phyloP scores from a whole-genome alignment of 1,140 invertebrate genomes.

The Hyles euphorbiae region DNA sequence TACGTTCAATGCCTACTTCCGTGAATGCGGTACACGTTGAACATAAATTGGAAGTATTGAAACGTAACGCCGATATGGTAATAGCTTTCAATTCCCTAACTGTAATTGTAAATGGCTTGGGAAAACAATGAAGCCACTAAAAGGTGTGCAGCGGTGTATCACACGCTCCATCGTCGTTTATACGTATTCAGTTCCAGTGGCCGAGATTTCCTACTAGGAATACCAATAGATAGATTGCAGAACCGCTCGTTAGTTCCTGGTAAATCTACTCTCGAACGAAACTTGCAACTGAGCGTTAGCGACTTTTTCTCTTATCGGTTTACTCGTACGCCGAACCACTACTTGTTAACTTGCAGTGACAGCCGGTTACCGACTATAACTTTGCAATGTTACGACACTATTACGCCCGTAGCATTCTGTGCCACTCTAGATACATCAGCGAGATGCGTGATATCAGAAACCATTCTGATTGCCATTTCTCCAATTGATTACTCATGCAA shows the following conservation, averaged over 20 bases:
- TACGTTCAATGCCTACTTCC: too few relatives aligned
- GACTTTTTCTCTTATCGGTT: background rate
- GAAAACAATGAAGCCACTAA: constrained; percentile 39
- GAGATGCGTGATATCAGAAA: constrained; percentile 15
- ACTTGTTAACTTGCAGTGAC: constrained; percentile 10
- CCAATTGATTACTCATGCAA: constrained; percentile 19
- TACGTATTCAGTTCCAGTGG: constrained; percentile 34
- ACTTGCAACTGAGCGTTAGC: background rate
- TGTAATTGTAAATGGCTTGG: constrained; percentile 25
- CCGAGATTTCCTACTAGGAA: constrained; percentile 44
- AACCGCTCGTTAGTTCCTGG: constrained; percentile 6
- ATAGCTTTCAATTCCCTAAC: constrained; percentile 16
- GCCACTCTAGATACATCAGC: constrained; percentile 15
- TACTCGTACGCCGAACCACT: background rate
- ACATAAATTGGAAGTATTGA: too few relatives aligned
- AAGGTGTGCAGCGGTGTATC: constrained; percentile 24
- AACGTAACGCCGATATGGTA: constrained; percentile 7
- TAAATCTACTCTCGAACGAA: constrained; percentile 4
- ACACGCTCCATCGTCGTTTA: constrained; percentile 27
- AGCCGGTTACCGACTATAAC: constrained; percentile 16
- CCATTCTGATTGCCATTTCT: constrained; percentile 22
- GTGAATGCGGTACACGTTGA: too few relatives aligned
- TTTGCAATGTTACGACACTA: constrained; percentile 18
- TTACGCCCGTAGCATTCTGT: constrained; percentile 17
- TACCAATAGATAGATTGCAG: constrained; percentile 30